A percentile compares a stretch with the other conserved stretches of the same genome.
These are phyloP conservation scores for Drosophila gunungcola DNA, from an alignment of 1,140 invertebrate genomes.

Conservation along the genomic window DNA sequence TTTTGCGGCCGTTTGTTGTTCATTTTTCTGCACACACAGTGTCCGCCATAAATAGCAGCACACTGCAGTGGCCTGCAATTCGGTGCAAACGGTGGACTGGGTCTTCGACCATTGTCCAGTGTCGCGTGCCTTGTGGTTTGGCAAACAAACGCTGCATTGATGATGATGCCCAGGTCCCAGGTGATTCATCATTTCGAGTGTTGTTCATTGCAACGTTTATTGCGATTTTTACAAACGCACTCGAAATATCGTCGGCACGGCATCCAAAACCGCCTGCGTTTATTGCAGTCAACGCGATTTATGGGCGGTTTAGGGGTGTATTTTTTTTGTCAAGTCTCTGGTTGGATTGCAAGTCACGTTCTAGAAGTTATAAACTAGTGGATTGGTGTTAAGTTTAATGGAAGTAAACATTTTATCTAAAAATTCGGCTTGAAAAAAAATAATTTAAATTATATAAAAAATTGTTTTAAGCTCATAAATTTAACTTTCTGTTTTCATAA, in stretches of 20 bases:
- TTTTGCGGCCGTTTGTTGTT: slow-evolving; percentile 67
- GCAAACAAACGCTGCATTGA: slow-evolving; percentile 81
- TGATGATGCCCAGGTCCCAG: slow-evolving; percentile 46
- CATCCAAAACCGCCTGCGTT: slow-evolving; percentile 32
- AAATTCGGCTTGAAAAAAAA: not conserved
- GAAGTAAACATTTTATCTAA: not conserved
- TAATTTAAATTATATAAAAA: too few relatives aligned
- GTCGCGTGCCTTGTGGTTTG: slow-evolving; percentile 76
- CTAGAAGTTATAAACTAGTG: not conserved
- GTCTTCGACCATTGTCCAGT: slow-evolving; percentile 21
- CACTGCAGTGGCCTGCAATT: slow-evolving; percentile 50
- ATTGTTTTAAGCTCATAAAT: too few relatives aligned
- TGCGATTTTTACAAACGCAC: slow-evolving; percentile 84
- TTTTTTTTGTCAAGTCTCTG: not conserved
- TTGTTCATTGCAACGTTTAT: slow-evolving; percentile 84
- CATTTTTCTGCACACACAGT: slow-evolving; percentile 60
- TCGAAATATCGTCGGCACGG: slow-evolving; percentile 44
- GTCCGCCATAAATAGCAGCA: slow-evolving; percentile 58
- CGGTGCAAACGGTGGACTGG: not conserved
- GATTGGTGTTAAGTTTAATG: not conserved
- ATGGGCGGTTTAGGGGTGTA: slow-evolving; percentile 25
- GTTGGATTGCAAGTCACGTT: slow-evolving; percentile 25
- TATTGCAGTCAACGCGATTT: slow-evolving; percentile 45
- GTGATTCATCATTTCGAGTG: slow-evolving; percentile 84
- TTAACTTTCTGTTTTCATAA: too few relatives aligned